These are phyloP conservation scores for Isichthys henryi DNA, from an alignment of 2,113 vertebrate species.

Conservation along the genomic window DNA sequence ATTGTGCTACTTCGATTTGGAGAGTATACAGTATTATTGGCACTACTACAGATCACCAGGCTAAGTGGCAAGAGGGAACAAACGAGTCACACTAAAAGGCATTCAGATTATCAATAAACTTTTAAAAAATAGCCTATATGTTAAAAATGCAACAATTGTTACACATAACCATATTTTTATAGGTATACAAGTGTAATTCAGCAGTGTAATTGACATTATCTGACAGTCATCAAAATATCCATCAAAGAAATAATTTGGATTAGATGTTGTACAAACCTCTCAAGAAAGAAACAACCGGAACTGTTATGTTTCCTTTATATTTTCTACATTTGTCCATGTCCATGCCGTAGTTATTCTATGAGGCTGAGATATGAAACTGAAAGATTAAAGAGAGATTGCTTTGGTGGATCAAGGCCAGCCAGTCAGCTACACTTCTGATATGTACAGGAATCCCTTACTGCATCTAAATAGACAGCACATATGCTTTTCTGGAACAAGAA, in stretches of 20 bases:
- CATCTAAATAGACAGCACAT: background rate
- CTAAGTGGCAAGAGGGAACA: background rate
- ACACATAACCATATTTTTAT: background rate
- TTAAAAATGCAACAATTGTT: background rate
- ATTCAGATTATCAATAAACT: background rate
- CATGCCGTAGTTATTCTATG: background rate
- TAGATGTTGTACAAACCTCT: background rate
- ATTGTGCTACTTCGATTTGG: background rate
- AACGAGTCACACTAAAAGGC: background rate
- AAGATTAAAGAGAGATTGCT: constrained; percentile 34
- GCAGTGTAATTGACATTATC: background rate
- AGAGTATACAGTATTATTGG: background rate
- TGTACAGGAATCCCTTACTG: background rate
- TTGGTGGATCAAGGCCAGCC: background rate
- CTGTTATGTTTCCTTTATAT: background rate
- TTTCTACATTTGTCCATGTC: background rate
- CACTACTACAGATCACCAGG: background rate
- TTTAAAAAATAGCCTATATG: background rate
- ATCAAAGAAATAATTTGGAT: background rate
- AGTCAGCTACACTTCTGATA: background rate
- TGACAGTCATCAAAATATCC: background rate
- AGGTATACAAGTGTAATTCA: background rate
- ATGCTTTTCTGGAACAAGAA: background rate
- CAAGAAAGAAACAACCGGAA: background rate
- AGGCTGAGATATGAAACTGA: constrained; percentile 12